These are phyloP conservation scores for Plectrocnemia conspersa DNA, from an alignment of 1,140 invertebrate genomes.

Conservation along the genomic window DNA sequence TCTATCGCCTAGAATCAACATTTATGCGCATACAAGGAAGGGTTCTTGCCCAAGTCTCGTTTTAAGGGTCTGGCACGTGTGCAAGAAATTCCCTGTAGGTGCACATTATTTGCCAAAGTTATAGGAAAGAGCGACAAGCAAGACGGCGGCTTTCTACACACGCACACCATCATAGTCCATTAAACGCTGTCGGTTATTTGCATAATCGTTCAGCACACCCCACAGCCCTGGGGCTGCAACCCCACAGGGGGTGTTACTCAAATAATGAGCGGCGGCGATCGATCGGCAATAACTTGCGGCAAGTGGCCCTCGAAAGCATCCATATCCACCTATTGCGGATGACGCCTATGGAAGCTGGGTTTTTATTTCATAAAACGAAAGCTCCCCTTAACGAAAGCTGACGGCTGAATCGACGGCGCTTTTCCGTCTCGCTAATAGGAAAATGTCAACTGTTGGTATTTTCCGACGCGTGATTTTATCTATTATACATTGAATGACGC, in stretches of 20 bases:
- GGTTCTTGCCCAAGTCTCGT: too few species aligned
- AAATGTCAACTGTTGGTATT: slow-evolving; percentile 32
- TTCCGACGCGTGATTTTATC: slow-evolving; percentile 29
- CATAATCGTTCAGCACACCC: slow-evolving; percentile 29
- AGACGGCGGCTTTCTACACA: slow-evolving; percentile 13
- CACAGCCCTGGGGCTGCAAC: background rate
- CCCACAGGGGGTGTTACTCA: slow-evolving; percentile 13
- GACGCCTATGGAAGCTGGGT: too few species aligned
- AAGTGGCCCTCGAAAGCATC: background rate
- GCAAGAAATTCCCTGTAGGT: too few species aligned
- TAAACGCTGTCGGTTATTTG: slow-evolving; percentile 34
- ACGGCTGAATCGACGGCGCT: background rate
- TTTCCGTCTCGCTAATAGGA: slow-evolving; percentile 31
- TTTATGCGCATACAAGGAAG: too few species aligned
- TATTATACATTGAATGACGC: too few species aligned
- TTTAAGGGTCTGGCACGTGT: too few species aligned
- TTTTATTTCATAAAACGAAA: too few species aligned
- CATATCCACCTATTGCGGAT: slow-evolving; percentile 11
- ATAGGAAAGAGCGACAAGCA: too few species aligned
- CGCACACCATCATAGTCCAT: slow-evolving; percentile 29
- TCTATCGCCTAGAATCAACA: too few species aligned
- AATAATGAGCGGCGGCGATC: slow-evolving; percentile 27
- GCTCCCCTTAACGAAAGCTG: background rate
- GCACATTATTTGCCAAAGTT: too few species aligned
- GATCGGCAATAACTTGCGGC: slow-evolving; percentile 7